Conservation (phyloP, 2,113 vertebrate genomes). For the Sterna hirundo region DNA sequence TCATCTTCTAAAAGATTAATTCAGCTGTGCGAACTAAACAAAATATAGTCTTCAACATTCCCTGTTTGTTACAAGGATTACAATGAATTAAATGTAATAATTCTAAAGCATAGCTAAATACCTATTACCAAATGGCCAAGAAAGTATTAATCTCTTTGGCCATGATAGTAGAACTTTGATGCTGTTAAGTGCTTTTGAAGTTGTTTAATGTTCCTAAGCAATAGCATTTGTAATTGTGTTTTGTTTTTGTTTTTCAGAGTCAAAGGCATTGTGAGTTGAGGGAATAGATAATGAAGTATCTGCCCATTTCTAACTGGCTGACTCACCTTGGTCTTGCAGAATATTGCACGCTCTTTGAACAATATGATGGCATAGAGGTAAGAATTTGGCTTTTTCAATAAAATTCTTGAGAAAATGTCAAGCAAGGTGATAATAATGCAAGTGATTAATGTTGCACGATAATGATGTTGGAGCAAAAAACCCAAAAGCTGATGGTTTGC, state of each 20-base stretch:
- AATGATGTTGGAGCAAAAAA: background rate
- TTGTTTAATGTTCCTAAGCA: background rate
- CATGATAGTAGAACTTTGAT: background rate
- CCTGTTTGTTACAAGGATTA: background rate
- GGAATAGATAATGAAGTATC: constrained; percentile 73
- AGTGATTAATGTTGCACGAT: background rate
- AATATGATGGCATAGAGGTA: constrained; percentile 80
- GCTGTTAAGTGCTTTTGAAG: background rate
- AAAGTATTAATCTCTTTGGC: background rate
- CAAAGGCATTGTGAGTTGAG: background rate
- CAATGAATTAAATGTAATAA: background rate
- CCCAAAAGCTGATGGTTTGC: background rate
- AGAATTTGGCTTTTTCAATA: background rate
- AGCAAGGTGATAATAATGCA: background rate
- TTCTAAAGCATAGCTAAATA: background rate
- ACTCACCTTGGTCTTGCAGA: constrained; percentile 78
- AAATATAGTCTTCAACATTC: background rate
- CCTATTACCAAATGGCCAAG: background rate
- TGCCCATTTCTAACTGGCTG: constrained; percentile 79
- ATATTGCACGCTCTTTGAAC: constrained; percentile 74
- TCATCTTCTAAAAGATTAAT: background rate
- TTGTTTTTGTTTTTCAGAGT: background rate
- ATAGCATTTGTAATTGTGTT: background rate
- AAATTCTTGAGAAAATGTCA: background rate
- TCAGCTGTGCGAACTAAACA: background rate